phyloP scores from a whole-genome alignment of 2,797 vertebrate genomes.

The Lutjanus argentimaculatus region DNA sequence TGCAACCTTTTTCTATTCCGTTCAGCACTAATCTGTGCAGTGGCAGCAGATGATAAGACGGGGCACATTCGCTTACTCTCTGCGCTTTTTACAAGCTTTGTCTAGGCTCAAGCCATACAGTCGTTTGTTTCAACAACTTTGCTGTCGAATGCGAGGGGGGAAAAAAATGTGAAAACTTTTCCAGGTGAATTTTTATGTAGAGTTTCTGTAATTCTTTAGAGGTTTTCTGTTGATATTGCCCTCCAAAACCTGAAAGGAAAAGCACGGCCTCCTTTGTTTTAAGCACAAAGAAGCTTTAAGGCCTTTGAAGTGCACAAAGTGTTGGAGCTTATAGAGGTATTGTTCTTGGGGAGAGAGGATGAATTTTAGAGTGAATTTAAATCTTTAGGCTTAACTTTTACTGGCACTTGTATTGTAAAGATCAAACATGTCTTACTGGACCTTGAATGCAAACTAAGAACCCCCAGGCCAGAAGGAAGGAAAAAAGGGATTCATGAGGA shows the following conservation, averaged over 20 bases:
- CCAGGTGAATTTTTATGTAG: conserved; percentile 57
- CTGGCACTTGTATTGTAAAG: conserved; percentile 80
- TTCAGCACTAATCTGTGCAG: conserved; percentile 84
- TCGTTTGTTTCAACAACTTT: conserved; percentile 80
- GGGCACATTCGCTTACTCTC: conserved; percentile 75
- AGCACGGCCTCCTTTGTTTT: conserved; percentile 79
- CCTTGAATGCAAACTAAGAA: conserved; percentile 80
- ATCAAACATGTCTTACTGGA: conserved; percentile 80
- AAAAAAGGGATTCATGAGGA: conserved; percentile 49
- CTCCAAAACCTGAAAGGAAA: conserved; percentile 76
- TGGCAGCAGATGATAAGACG: conserved; percentile 84
- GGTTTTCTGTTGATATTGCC: conserved; percentile 76
- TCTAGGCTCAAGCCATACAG: conserved; percentile 56
- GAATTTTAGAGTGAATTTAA: conserved; percentile 84
- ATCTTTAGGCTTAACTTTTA: conserved; percentile 82
- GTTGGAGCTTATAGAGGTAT: conserved; percentile 80
- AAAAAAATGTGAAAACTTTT: conserved; percentile 68
- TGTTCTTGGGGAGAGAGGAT: conserved; percentile 78
- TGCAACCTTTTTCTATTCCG: conserved; percentile 82
- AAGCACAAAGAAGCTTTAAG: conserved; percentile 75
- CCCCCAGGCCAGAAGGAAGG: conserved; percentile 55
- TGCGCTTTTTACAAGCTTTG: conserved; percentile 67
- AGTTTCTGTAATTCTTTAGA: conserved; percentile 70
- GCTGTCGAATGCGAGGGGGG: conserved; percentile 44
- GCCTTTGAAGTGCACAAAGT: conserved; percentile 87